phyloP scores from a whole-genome alignment of 2,888 invertebrate species.

The Cheilosia scutellata region DNA sequence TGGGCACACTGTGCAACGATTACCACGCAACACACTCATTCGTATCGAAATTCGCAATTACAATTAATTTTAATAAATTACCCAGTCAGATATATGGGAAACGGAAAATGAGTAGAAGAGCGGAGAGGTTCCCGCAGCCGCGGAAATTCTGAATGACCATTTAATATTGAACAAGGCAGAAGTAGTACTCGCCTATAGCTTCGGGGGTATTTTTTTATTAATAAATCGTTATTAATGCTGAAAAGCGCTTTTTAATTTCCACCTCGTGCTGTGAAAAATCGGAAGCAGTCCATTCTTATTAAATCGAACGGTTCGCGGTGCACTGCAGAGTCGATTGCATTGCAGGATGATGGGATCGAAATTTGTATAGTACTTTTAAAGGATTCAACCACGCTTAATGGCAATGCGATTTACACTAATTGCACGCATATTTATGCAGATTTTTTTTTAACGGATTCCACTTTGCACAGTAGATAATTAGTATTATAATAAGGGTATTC shows the following conservation, averaged over 20 bases:
- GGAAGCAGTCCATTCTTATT: constrained; percentile 11
- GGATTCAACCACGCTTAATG: constrained; percentile 10
- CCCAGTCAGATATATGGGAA: not conserved
- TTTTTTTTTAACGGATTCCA: not conserved
- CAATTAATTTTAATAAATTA: constrained; percentile 47
- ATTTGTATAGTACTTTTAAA: not conserved
- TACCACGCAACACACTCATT: not conserved
- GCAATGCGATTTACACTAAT: constrained; percentile 16
- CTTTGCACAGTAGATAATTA: not conserved
- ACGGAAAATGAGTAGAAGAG: not conserved
- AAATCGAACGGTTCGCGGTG: not conserved
- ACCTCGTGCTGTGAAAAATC: not conserved
- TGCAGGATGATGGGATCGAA: not conserved
- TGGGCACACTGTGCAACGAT: not conserved
- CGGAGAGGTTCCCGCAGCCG: not conserved
- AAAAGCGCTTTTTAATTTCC: constrained; percentile 79
- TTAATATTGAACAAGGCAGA: not conserved
- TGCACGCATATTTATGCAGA: constrained; percentile 1
- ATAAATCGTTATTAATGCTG: constrained; percentile 83
- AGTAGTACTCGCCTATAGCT: not conserved
- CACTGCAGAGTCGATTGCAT: constrained; percentile 2
- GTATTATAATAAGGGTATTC: too few relatives aligned
- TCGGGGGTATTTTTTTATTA: constrained; percentile 76
- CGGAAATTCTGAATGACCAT: constrained; percentile 11
- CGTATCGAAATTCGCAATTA: constrained; percentile 25